Base-by-base conservation (phyloP, 2,888 invertebrate species). In the Drosophila buzzatii region DNA sequence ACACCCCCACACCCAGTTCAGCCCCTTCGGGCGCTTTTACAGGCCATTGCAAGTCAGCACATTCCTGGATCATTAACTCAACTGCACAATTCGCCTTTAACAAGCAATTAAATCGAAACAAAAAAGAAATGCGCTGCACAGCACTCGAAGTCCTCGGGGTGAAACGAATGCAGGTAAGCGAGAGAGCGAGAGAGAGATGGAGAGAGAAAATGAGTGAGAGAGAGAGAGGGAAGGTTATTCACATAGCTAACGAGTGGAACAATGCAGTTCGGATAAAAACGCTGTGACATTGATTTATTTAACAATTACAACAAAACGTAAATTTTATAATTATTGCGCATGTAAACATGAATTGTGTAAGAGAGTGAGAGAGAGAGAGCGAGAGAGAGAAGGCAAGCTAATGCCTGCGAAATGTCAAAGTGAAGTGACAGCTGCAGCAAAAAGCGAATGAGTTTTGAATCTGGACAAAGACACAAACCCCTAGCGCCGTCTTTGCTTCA, bases 81-180 rank as follows among this genome's bases (percentile, higher is more conserved):
- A 76, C 81, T 83, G 79, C 86, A 88, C 83, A 90, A 90, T 90
- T 85, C 85, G 73, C 79, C 88, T 85, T 89, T 86, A 86, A 86
- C 86, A 86, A 90, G 90, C 86, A 87, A 87, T 87, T 90, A 87
- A 90, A 87, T 89, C 87, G 86, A 86, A 89, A 87, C 86, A 86
- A 90, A 86, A 68, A 75, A 68, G 51, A 51, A 35, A 35, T 18
- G 45, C 23, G 44, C 41, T 70, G 60, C 55, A 73, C 64, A 44
- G 31, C 31, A 51, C 49, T 51, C 49, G 49, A 71, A 75, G 71
- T 60, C 64, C 57, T 59, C 51, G 33, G 47, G 53, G 41, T 41
- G 55, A 18, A 55, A 41, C n/a, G 39, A 41, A n/a, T 10, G n/a
- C 39, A 27, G 39, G 6, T 23, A 31, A 18, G 35, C 52, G 27